Evolutionary conservation across 2,888 invertebrate genomes (phyloP).

Genomic region (Argynnis bischoffii): DNA sequence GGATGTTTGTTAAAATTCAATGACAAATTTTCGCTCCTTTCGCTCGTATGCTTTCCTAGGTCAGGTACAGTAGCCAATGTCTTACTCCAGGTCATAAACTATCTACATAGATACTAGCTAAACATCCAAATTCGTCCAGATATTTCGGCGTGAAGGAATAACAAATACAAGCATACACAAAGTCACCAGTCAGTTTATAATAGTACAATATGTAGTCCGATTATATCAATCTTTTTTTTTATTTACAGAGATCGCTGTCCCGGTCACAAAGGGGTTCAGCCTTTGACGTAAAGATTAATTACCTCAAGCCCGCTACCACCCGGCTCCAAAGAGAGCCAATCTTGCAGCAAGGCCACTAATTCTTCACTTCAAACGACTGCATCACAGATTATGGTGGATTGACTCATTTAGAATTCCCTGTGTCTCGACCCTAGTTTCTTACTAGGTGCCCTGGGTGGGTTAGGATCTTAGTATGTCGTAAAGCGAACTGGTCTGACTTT

Average conservation of each 20-base stretch:
- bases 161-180: no score
- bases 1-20: no score
- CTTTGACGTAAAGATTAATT: slow-evolving; percentile 25
- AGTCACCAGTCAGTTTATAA: neutral
- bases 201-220: neutral
- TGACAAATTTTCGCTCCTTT: no score
- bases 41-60: no score
- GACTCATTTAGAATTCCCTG: slow-evolving; percentile 77
- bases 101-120: no score
- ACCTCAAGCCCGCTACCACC: slow-evolving; percentile 31
- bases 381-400: slow-evolving; percentile 65
- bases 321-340: slow-evolving; percentile 33
- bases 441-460: slow-evolving; percentile 34
- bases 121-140: no score
- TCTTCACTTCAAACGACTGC: slow-evolving; percentile 39
- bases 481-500: slow-evolving; percentile 4
- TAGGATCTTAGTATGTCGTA: slow-evolving; percentile 16
- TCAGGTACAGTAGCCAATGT: no score
- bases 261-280: slow-evolving; percentile 19
- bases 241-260: slow-evolving; percentile 15
- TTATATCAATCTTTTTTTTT: slow-evolving; percentile 7
- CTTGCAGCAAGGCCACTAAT: slow-evolving; percentile 34
- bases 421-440: slow-evolving; percentile 52
- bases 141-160: no score
- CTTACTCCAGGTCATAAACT: no score